These are phyloP conservation scores for Orius insidiosus DNA, from an alignment of 1,140 invertebrate species.

Conservation along the genomic window DNA sequence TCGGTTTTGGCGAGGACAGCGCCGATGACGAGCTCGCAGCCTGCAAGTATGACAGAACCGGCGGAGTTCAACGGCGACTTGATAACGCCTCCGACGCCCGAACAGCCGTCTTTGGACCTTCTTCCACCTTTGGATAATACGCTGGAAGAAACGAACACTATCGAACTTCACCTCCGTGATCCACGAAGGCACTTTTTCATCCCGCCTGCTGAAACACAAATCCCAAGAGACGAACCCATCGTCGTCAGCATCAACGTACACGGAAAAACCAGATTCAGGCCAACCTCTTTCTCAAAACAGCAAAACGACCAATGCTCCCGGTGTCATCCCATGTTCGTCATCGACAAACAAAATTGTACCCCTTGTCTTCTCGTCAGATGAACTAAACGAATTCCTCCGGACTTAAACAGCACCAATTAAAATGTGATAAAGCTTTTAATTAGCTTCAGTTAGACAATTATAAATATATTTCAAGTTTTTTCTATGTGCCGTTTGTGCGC, in stretches of 20 bases:
- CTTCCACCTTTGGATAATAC: constrained; percentile 10
- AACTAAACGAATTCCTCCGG: not conserved
- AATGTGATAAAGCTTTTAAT: no score
- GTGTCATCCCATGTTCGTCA: constrained; percentile 18
- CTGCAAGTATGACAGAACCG: constrained; percentile 1
- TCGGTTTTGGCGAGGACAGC: constrained; percentile 1
- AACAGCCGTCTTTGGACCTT: constrained; percentile 11
- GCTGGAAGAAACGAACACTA: constrained; percentile 15
- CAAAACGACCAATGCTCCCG: constrained; percentile 5
- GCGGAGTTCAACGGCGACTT: not conserved
- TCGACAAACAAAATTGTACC: constrained; percentile 16
- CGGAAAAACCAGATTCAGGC: constrained; percentile 5
- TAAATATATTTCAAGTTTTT: no score
- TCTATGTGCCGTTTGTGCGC: no score
- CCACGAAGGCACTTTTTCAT: constrained; percentile 16
- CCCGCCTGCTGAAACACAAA: constrained; percentile 3
- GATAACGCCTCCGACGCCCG: not conserved
- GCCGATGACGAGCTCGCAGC: constrained; percentile 7
- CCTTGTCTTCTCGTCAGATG: constrained; percentile 17
- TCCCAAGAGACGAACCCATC: constrained; percentile 14
- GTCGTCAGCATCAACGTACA: constrained; percentile 13
- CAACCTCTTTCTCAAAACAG: not conserved
- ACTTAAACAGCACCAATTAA: not conserved
- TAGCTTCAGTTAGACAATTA: no score
- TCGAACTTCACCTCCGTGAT: constrained; percentile 18